Evolutionary conservation across 2,888 invertebrate species (phyloP), one percentile per base, ranked within the genome.

Genomic region (Sphaerophoria taeniata): DNA sequence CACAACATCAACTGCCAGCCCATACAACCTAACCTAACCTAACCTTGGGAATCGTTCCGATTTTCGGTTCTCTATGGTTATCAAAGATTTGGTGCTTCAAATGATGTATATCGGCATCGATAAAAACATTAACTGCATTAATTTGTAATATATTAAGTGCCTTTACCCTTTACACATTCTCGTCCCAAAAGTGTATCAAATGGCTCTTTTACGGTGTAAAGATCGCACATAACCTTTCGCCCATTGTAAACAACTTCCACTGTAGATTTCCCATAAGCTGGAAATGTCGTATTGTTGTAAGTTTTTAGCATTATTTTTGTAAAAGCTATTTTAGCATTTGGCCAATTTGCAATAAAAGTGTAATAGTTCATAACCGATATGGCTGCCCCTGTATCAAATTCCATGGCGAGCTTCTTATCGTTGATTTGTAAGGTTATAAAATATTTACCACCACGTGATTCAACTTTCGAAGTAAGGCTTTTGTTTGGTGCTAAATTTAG

Each of bases 41-140:
- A 6, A 77, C 36, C 14, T 58, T 49, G 7, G 77, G 70, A 6
- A 83, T 78, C n/a, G 55, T 73, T 47, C 73, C 77, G 6, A 74
- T 70, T 53, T 70, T 78, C 12, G 47, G n/a, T 49, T 82, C 72
- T 33, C 47, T 53, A 12, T 72, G 31, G 14, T 83, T 49, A 6
- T 60, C 47, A 14, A 72, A 69, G 31, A 69, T 61, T 36, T 45
- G 14, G 36, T 65, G 24, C 55, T 75, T 69, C 45, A 65, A 36
- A 14, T 49, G 49, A 9, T 24, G 24, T 9, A 72, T 51, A 14
- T 73, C 60, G 53, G 14, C 34, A 16, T 51, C 63, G 60, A 47
- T 51, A 69, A 51, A 14, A 16, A 49, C 34, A 61, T 69, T 55
- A 16, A 58, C 11, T 24, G 61, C 16, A 60, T 43, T 60, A 43